A percentile compares a stretch with the other conserved stretches of the same genome.
Conservation (phyloP, 2,888 invertebrate species). For the Hoplodrina blanda region DNA sequence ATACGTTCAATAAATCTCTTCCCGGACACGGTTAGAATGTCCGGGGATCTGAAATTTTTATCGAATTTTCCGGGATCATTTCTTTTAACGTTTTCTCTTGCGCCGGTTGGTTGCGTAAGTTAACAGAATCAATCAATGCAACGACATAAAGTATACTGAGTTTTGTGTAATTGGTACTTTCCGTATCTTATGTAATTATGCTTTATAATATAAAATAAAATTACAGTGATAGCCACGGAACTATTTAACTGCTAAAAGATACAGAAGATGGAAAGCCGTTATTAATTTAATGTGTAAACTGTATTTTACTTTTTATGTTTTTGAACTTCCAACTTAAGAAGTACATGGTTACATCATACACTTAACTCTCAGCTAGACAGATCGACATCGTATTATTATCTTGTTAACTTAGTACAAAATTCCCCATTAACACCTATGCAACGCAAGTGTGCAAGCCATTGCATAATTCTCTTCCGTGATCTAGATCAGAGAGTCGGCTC, state of each 20-base stretch:
- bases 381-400: conserved; percentile 40
- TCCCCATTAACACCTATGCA: conserved; percentile 53
- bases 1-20: conserved; percentile 75
- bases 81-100: conserved; percentile 40
- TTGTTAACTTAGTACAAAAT: conserved; percentile 43
- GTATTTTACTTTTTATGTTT: not conserved
- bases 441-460: conserved; percentile 48
- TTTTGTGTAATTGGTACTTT: conserved; percentile 38
- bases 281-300: no score
- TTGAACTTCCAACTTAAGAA: not conserved
- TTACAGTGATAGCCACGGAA: not conserved
- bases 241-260: not conserved
- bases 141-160: conserved; percentile 35
- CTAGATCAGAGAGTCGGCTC: conserved; percentile 57
- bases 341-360: conserved; percentile 11
- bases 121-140: conserved; percentile 38
- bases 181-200: conserved; percentile 37
- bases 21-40: conserved; percentile 64
- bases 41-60: conserved; percentile 39
- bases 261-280: not conserved
- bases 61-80: conserved; percentile 57
- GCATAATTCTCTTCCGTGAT: conserved; percentile 63
- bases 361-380: conserved; percentile 6
- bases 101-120: conserved; percentile 38
- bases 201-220: conserved; percentile 17